Evolutionary conservation across 2,113 vertebrate species (phyloP).

Genomic region (Panthera leo): DNA sequence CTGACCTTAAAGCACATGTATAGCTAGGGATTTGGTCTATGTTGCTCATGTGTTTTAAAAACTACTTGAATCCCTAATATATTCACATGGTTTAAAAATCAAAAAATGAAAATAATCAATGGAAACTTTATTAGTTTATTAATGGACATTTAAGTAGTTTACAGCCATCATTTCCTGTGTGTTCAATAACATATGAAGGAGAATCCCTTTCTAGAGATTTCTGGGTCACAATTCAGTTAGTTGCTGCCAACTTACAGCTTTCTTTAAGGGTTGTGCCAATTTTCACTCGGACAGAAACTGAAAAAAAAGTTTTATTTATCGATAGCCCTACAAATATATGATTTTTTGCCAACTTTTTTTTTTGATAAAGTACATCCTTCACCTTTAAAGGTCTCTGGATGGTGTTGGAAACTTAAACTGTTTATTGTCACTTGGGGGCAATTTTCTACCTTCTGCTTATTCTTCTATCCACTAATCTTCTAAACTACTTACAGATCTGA

Average conservation of each 20-base stretch:
- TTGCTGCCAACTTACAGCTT: not conserved
- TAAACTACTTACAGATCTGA: not conserved
- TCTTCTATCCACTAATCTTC: not conserved
- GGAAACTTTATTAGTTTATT: not conserved
- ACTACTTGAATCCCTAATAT: not conserved
- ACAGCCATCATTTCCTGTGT: not conserved
- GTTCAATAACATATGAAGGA: not conserved
- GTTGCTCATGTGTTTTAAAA: not conserved
- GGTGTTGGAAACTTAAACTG: not conserved
- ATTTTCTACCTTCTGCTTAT: not conserved
- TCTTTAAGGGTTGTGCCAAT: not conserved
- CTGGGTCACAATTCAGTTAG: not conserved
- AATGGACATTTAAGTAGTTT: not conserved
- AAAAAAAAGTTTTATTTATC: not conserved
- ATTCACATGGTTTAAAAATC: not conserved
- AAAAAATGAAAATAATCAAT: not conserved
- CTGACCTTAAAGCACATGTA: not conserved
- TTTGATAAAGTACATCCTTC: not conserved
- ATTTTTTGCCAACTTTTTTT: not conserved
- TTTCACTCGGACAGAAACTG: not conserved
- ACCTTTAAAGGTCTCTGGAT: slow-evolving; percentile 3
- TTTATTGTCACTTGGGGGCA: not conserved
- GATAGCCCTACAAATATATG: not conserved
- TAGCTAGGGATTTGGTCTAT: not conserved
- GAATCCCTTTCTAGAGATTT: not conserved